Percentiles rank a stretch among this genome's conserved stretches.
These are phyloP conservation scores for Agonopterix arenella DNA, from an alignment of 2,888 invertebrate species.

Conservation along the genomic window DNA sequence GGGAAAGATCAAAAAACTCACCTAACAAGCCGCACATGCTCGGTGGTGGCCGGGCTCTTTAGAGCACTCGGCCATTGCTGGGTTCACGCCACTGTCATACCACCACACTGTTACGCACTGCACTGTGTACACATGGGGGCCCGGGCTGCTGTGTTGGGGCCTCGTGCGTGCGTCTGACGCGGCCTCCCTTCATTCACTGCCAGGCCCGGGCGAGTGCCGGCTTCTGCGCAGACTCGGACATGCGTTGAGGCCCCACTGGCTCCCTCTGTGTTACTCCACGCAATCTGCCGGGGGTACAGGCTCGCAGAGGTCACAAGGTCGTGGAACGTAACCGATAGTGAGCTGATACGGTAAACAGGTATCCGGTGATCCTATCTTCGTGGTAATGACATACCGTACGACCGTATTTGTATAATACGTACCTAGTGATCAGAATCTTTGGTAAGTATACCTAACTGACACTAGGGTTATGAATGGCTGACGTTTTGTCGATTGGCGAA, in stretches of 20 bases:
- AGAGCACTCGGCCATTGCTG: conserved; percentile 63
- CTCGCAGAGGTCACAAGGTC: conserved; percentile 10
- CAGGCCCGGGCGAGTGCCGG: conserved; percentile 51
- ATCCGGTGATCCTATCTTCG: too few species aligned
- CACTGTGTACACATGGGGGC: conserved; percentile 47
- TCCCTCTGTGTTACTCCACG: conserved; percentile 36
- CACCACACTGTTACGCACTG: conserved; percentile 37
- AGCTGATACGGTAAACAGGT: conserved; percentile 33
- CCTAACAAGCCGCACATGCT: conserved; percentile 66
- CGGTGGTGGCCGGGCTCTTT: conserved; percentile 54
- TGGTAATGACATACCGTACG: too few species aligned
- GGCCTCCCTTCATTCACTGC: conserved; percentile 62
- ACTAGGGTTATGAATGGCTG: too few species aligned
- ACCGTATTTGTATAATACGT: too few species aligned
- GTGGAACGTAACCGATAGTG: conserved; percentile 33
- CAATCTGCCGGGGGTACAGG: background rate
- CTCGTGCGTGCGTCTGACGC: conserved; percentile 39
- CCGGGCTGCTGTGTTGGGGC: conserved; percentile 20
- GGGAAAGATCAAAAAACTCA: conserved; percentile 31
- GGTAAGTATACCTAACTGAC: too few species aligned
- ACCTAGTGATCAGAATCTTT: too few species aligned
- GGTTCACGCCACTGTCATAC: conserved; percentile 52
- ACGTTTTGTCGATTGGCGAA: too few species aligned
- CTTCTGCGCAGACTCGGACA: conserved; percentile 61
- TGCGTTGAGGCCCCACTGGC: conserved; percentile 48